phyloP scores from a whole-genome alignment of 2,888 invertebrate genomes.

The Unio pictorum region DNA sequence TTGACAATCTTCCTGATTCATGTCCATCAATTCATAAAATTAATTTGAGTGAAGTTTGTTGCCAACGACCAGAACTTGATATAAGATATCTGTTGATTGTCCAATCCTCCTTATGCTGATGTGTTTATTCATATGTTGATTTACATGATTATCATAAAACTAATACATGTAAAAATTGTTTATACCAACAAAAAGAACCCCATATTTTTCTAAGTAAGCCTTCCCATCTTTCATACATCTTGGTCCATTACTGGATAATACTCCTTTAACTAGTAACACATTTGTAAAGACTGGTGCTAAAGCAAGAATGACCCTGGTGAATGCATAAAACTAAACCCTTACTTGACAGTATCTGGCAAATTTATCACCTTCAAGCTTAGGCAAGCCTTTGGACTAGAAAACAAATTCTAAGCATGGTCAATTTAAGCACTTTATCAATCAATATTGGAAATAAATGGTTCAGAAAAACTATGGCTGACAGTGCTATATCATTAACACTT shows the following conservation, averaged over 20 bases:
- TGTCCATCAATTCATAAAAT: background rate
- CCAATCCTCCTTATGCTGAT: no score
- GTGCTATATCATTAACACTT: constrained; percentile 9
- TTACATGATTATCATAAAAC: no score
- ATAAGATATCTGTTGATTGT: no score
- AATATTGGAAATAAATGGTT: constrained; percentile 11
- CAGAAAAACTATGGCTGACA: constrained; percentile 9
- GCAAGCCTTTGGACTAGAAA: constrained; percentile 9
- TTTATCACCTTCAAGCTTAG: constrained; percentile 8
- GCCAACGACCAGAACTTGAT: no score
- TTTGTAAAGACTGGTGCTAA: background rate
- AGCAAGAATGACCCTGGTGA: constrained; percentile 5
- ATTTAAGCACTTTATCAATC: constrained; percentile 12
- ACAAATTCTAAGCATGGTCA: constrained; percentile 12
- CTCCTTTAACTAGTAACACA: no score
- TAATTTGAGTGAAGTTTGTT: constrained; percentile 1
- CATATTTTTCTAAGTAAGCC: background rate
- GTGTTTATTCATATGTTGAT: no score
- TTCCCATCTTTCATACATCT: background rate
- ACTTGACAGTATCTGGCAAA: constrained; percentile 2
- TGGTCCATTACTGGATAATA: no score
- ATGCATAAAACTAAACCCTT: constrained; percentile 7
- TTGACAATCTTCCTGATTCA: no score
- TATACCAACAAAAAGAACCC: background rate
- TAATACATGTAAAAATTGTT: background rate